phyloP scores from a whole-genome alignment of 1,140 invertebrate genomes.

The Leptinotarsa defecta region DNA sequence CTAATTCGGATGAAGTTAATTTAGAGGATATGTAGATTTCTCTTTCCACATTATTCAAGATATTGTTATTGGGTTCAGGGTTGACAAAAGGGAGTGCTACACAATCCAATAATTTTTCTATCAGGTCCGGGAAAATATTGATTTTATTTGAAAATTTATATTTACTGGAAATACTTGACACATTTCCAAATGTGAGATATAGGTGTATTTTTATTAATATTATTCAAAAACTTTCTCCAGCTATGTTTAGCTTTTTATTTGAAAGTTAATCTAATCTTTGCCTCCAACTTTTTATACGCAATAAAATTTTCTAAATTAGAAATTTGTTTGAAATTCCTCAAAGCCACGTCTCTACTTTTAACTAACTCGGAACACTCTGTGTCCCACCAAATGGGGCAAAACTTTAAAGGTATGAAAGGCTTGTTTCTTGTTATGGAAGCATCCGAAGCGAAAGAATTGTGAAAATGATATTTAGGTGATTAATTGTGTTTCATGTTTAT shows the following conservation, averaged over 20 bases:
- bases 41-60: background rate
- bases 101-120: slow-evolving; percentile 3
- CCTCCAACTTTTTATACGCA: no score
- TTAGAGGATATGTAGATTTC: background rate
- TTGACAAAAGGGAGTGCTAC: background rate
- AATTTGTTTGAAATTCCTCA: no score
- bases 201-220: background rate
- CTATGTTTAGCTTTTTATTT: background rate
- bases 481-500: no score
- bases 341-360: no score
- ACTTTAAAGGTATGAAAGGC: no score
- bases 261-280: background rate
- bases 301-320: no score
- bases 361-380: no score
- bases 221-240: background rate
- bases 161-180: background rate
- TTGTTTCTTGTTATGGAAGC: no score
- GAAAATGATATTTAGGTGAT: no score
- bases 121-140: background rate
- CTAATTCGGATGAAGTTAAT: no score
- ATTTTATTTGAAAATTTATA: background rate
- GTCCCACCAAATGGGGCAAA: no score
- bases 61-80: background rate
- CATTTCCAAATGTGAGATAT: background rate
- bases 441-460: no score